phyloP scores from a whole-genome alignment of 1,140 invertebrate genomes.

The Yoshiicerus persimilis region DNA sequence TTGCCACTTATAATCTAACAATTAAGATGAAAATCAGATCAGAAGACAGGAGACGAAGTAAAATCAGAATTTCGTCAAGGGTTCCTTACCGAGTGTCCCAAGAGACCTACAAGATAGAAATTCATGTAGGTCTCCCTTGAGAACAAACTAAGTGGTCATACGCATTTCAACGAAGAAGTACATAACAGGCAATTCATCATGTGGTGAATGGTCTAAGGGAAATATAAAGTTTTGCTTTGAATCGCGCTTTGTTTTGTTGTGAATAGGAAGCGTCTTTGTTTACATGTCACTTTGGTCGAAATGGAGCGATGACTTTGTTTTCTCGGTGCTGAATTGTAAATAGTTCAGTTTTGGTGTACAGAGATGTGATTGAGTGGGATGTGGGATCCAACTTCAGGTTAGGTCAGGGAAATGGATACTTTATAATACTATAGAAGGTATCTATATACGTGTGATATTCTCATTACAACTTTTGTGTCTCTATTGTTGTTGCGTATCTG shows the following conservation, averaged over 20 bases:
- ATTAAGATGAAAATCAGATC: not conserved
- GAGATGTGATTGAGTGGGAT: not conserved
- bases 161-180: constrained; percentile 46
- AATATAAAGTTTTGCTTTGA: not conserved
- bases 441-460: not conserved
- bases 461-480: not conserved
- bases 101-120: constrained; percentile 33
- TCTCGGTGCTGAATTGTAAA: not conserved
- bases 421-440: not conserved
- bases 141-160: constrained; percentile 49
- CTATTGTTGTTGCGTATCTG: not conserved
- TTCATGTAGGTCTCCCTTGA: constrained; percentile 40
- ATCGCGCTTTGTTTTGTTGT: not conserved
- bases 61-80: not conserved
- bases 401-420: too few relatives aligned
- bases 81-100: not conserved
- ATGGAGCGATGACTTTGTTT: constrained; percentile 12
- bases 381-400: too few relatives aligned
- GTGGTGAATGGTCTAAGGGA: not conserved
- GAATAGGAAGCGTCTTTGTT: constrained; percentile 7
- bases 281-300: not conserved
- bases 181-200: constrained; percentile 42
- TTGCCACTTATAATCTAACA: not conserved
- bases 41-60: not conserved
- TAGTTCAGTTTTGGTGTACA: not conserved